Evolutionary conservation across 30 jellyfish, hydroid and myxozoan species (phyloP), one percentile per base, ranked within the genome.

Genomic region (Sanderia malayensis): DNA sequence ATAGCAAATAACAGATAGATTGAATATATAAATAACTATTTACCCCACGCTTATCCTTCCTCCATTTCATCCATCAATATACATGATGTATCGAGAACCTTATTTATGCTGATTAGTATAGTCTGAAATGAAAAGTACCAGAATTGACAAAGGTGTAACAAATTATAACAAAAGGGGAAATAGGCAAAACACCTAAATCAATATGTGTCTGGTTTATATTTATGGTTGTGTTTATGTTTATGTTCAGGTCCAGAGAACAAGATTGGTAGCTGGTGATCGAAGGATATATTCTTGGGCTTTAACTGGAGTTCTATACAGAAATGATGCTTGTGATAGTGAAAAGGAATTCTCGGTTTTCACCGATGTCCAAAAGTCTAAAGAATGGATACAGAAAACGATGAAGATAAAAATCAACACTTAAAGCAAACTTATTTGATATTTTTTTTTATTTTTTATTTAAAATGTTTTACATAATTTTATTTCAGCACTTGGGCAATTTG

Each of bases 271-370:
- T 4, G 85, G 85, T 15, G 29, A 69, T 24, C 73, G 93, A 44
- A 31, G 64, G 67, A 20, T 49, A 2, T 83, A 83, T 52, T 37
- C 77, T 10, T 83, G 95, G 95, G 63, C 59, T 28, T 47, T 83
- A 30, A 74, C 60, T 57, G 95, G 95, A 8, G 29, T 83, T 15
- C 17, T 83, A 44, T 44, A 32, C 31, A 73, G 44, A 28, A 32
- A 52, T 41, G 76, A 53, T n/a, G 85, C 82, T 10, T 83, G 95
- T 74, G 45, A 73, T 30, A 61, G 26, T 22, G 34, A 34, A 13
- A 74, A 49, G 3, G 27, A 25, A 20, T 74, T 23, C 22, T 57
- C 86, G 6, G 68, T 44, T 10, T 58, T 74, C 28, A 74, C 86
- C 17, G 53, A 74, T 33, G 68, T 74, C 17, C 17, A 47, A 18